Evolutionary conservation across 35 echinoderm and acorn worm genomes (phyloP), one percentile per base, ranked within the genome.

Genomic region (Apostichopus japonicus): DNA sequence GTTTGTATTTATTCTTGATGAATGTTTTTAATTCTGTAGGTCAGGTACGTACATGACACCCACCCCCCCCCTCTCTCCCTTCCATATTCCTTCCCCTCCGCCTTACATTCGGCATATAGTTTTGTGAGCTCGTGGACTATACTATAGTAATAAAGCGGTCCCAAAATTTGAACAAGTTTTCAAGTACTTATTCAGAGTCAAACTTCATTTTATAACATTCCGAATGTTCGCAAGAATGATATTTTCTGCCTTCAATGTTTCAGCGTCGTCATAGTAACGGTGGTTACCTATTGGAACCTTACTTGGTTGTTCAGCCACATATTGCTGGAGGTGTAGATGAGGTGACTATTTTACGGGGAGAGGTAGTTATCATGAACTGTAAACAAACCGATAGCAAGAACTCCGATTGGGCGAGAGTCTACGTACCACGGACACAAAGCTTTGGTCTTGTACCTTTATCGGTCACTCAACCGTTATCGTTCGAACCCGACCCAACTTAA

Each of bases 331-430:
- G 56, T 89, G n/a, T 9, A 72, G 79, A 92, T 23, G 91, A 92
- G 25, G 78, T 82, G 5, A 67, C 79, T 10, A 79, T 92, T 5
- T 27, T 84, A 56, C 19, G 78, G 53, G 91, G 91, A 4, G 91
- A 92, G 25, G 91, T 92, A 7, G 72, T 92, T 21, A 70, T 92
- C n/a, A 62, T 83, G 54, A 58, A 92, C 71, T 21, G 5, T 75
- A n/a, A 84, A 19, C 81, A n/a, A 9, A 79, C 22, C 2, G 78
- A 84, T 19, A 25, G 58, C 17, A 15, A 61, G 53, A 33, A 72
- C 10, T 9, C 65, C 19, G 57, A 92, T n/a, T 92, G 91, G 91
- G 63, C 65, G n/a, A 83, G 91, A 52, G 91, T 92, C 24, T 92
- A 92, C 16, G 91, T 92, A n/a, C 91, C 91, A 16, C 56, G 91